Base-by-base conservation (phyloP, 2,888 invertebrate species). In the Eremobia ochroleuca region DNA sequence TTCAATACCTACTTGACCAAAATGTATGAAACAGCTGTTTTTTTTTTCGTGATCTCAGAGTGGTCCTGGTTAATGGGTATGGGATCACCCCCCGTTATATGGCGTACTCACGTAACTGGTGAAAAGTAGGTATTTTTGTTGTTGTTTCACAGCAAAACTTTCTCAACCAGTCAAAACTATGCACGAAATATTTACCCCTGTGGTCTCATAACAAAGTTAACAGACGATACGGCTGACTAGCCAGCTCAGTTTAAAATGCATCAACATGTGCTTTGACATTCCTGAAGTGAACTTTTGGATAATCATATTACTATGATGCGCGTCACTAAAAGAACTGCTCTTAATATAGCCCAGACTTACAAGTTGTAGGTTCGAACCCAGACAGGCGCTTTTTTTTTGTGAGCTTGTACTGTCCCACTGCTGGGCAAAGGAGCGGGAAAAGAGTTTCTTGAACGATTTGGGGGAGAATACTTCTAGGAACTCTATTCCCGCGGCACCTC, bases 221-320 rank as follows among this genome's bases (percentile, higher is more conserved):
- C 49, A 61, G 40, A 43, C 34, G 25, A 8, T 31, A 28, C 2
- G 40, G 25, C 9, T 58, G 37, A 8, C 31, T 52, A 9, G n/a
- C 3, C 34, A 28, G 18, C n/a, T 46, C 11, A 18, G 49, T 72
- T 59, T 81, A 8, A 59, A 43, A 18, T 77, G 31, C 46, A 77
- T 15, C 46, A 46, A 37, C 67, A 80, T 69, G 13, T 31, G 37
- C 31, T 76, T 59, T 68, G 58, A 79, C 69, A 37, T 69, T 59
- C 0, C 15, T 28, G 11, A 37, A 68, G 4, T 58, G 13, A 37
- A 3, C 2, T 46, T 28, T 46, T 3, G 25, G 5, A 21, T 66
- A 43, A 55, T 28, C 3, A 37, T 25, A 31, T n/a, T n/a, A n/a
- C n/a, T n/a, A n/a, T 62, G 13, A 40, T 31, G 25, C 28, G n/a